Base-by-base conservation (phyloP, 2,888 invertebrate species). In the Hipparchia semele region DNA sequence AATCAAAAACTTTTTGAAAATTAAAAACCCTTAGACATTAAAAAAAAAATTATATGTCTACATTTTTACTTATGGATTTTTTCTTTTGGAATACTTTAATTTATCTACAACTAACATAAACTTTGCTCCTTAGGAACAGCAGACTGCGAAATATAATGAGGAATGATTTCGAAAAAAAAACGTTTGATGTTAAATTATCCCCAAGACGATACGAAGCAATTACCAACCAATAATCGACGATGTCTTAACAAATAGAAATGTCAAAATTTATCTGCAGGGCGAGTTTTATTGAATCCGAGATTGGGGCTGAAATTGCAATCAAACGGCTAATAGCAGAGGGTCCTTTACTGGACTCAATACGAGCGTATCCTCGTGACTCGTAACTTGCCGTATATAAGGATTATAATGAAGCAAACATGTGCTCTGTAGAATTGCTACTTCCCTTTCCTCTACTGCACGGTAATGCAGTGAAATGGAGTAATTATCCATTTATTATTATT, bases 401-500 rank as follows among this genome's bases (percentile, higher is more conserved):
- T 58, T 70, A 76, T 65, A 73, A 68, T 56, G 33, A 7, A 53
- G 2, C 6, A 58, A 65, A 68, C 66, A 12, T 59, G 56, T 33
- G 45, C n/a, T 59, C 59, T 39, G 8, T 59, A 45, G 33, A 60
- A 46, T 46, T 6, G 49, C 53, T 70, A 70, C 65, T 71, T 75
- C 78, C 78, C 78, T 72, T 73, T 76, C 73, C 73, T 75, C 74
- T 54, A 70, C 72, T 77, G 76, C 76, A 78, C 84, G 80, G 87
- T 93, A 93, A 93, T 92, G 92, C 88, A 91, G 88, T 86, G 86
- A 86, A 88, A 91, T 92, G 91, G 87, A 91, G 92, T 94, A 92
- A 93, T 93, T 93, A 91, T 90, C 87, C 90, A 83, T 92, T 91
- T 92, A 92, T 92, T 93, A 92, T 92, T 90, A 90, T 89, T 92